These are phyloP conservation scores for Oxyscelio sp. DNA, from an alignment of 2,888 invertebrate genomes.

Conservation along the genomic window DNA sequence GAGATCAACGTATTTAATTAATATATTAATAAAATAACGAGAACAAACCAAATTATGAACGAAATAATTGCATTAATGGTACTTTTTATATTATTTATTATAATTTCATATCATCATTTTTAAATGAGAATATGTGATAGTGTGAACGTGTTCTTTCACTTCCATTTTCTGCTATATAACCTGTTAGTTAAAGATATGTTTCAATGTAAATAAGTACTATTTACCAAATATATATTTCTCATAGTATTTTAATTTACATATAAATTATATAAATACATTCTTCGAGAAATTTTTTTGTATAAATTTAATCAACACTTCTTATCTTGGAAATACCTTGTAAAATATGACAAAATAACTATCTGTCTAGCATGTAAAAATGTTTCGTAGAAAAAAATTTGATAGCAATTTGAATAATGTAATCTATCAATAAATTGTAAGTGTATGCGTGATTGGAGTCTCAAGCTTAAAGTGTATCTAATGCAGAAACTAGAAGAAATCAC, in stretches of 20 bases:
- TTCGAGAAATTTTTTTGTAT: background rate
- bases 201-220: too few species aligned
- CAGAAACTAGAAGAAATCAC: constrained; percentile 57
- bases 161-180: too few species aligned
- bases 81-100: too few species aligned
- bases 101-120: too few species aligned
- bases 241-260: background rate
- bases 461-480: constrained; percentile 48
- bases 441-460: constrained; percentile 43
- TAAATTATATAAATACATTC: background rate
- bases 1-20: too few species aligned
- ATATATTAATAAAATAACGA: too few species aligned
- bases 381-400: constrained; percentile 41
- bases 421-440: constrained; percentile 46
- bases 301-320: background rate
- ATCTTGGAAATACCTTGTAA: background rate
- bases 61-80: too few species aligned
- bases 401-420: constrained; percentile 56
- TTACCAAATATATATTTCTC: too few species aligned
- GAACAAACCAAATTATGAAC: too few species aligned
- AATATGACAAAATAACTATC: constrained; percentile 16
- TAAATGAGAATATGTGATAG: too few species aligned
- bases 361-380: constrained; percentile 12
- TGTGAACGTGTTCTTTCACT: too few species aligned
- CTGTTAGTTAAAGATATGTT: too few species aligned